Conservation (phyloP, 1,140 invertebrate species). For the Campoletis sonorensis region DNA sequence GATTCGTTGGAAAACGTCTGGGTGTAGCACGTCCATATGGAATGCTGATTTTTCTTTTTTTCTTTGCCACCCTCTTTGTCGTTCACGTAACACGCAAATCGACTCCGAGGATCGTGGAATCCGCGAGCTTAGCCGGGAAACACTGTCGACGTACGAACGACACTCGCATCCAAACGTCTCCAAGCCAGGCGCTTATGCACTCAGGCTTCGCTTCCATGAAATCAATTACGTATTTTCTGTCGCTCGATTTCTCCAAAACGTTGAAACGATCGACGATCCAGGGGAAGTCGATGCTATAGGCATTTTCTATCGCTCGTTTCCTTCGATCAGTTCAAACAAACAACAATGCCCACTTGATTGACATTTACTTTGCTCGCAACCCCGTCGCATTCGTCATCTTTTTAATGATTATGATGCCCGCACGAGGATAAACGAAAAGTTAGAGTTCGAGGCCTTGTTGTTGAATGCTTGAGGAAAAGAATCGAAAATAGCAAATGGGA, state of each 20-base stretch:
- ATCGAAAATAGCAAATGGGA: background rate
- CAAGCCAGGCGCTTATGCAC: background rate
- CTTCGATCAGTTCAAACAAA: too few species aligned
- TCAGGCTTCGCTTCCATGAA: slow-evolving; percentile 3
- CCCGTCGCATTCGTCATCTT: too few species aligned
- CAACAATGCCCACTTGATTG: too few species aligned
- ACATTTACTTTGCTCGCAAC: too few species aligned
- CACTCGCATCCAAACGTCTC: slow-evolving; percentile 8
- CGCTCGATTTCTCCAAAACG: background rate
- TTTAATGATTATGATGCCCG: too few species aligned
- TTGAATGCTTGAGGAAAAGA: background rate
- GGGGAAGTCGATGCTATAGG: background rate
- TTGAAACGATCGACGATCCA: background rate
- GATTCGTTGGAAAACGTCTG: slow-evolving; percentile 67
- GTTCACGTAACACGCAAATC: slow-evolving; percentile 17
- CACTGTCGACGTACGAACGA: background rate
- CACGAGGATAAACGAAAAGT: background rate
- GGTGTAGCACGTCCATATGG: slow-evolving; percentile 49
- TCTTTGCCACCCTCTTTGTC: background rate
- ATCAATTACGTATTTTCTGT: slow-evolving; percentile 9
- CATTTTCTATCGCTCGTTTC: background rate
- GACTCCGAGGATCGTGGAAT: slow-evolving; percentile 8
- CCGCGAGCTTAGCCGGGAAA: slow-evolving; percentile 14
- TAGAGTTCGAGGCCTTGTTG: background rate
- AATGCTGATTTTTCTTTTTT: slow-evolving; percentile 63